Evolutionary conservation across 2,888 invertebrate genomes (phyloP).

Genomic region (Anaspis maculata): DNA sequence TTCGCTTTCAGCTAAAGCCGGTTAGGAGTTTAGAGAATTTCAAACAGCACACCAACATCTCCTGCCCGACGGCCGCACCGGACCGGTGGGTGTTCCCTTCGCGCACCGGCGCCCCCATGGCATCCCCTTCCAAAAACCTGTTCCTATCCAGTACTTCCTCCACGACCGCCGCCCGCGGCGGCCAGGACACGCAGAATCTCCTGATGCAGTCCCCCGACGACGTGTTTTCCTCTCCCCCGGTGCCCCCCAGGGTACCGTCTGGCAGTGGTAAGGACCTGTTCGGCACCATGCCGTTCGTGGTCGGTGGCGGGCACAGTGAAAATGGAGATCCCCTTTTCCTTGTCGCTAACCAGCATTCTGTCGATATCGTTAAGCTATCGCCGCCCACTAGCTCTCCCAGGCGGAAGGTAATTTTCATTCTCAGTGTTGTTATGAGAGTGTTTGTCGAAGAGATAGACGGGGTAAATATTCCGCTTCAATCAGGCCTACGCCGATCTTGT

Average conservation of each 20-base stretch:
- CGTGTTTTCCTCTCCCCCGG: conserved; percentile 36
- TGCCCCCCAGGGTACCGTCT: conserved; percentile 43
- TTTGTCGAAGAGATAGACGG: no score
- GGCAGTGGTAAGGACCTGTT: conserved; percentile 32
- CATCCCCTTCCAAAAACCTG: conserved; percentile 29
- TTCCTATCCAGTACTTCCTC: conserved; percentile 18
- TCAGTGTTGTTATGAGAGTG: no score
- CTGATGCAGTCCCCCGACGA: conserved; percentile 41
- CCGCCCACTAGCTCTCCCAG: conserved; percentile 39
- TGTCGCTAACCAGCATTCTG: conserved; percentile 40
- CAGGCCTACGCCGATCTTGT: no score
- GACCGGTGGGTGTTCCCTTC: conserved; percentile 32
- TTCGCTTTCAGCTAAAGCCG: conserved; percentile 49
- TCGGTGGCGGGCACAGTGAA: conserved; percentile 41
- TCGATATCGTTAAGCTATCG: conserved; percentile 43
- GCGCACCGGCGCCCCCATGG: conserved; percentile 25
- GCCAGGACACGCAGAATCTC: conserved; percentile 35
- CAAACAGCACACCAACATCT: conserved; percentile 30
- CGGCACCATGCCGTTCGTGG: conserved; percentile 39
- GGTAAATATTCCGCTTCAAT: no score
- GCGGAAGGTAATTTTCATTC: conserved; percentile 38
- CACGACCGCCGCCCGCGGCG: conserved; percentile 17
- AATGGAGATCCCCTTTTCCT: conserved; percentile 42
- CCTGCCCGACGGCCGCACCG: conserved; percentile 27
- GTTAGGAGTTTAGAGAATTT: conserved; percentile 54